Conservation (phyloP, 2,797 vertebrate genomes). For the Xiphophorus birchmanni region DNA sequence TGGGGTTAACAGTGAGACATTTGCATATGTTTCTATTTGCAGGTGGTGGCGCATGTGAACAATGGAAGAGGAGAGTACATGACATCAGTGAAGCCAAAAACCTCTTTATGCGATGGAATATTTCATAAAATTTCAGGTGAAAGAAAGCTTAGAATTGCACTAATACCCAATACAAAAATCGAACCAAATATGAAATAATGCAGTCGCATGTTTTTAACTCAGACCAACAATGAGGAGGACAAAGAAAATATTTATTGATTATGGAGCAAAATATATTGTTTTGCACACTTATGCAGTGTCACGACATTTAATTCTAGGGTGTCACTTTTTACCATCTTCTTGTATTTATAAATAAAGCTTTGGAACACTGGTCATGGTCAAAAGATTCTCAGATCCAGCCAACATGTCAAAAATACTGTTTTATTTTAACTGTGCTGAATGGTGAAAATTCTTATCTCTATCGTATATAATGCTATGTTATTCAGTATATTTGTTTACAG, state of each 20-base stretch:
- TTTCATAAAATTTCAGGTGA: conserved; percentile 92
- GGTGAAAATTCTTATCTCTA: not conserved
- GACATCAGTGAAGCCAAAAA: conserved; percentile 83
- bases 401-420: not conserved
- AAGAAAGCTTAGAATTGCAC: not conserved
- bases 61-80: conserved; percentile 83
- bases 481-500: not conserved
- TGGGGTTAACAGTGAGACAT: not conserved
- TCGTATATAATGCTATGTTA: not conserved
- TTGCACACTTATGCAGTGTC: not conserved
- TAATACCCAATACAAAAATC: not conserved
- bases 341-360: not conserved
- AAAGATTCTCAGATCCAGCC: not conserved
- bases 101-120: conserved; percentile 84
- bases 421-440: not conserved
- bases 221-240: not conserved
- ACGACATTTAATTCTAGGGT: not conserved
- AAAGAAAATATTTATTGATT: not conserved
- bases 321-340: not conserved
- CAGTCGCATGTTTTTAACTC: not conserved
- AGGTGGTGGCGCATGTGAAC: conserved; percentile 86
- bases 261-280: not conserved
- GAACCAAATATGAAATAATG: not conserved
- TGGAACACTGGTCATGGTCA: not conserved
- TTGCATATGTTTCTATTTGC: conserved; percentile 42